Base-by-base conservation (phyloP, 2,113 vertebrate genomes). In the Mungos mungo region DNA sequence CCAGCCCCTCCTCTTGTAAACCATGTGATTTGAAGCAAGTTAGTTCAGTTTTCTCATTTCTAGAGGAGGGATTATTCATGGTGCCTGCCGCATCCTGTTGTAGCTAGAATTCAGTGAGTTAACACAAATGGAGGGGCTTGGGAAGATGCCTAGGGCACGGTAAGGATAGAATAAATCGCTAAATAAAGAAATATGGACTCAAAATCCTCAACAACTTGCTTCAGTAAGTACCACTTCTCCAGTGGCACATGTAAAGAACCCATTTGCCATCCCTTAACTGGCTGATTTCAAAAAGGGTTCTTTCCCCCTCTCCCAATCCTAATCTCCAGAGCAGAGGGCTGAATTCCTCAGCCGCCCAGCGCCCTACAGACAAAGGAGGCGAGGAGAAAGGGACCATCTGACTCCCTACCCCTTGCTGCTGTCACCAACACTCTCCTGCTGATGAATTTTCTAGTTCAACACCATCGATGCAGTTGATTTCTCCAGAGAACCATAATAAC, bases 361-460 rank as follows among this genome's bases (percentile, higher is more conserved):
- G n/a, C 80, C 69, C n/a, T 68, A 19, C 33, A 71, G 19, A 90
- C 60, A 89, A 69, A 95, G 47, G 41, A 77, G n/a, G 65, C 9
- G 11, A 54, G 27, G 33, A 90, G 1, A 76, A 77, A 76, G 57
- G 35, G 79, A 80, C 65, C 4, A 12, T 25, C 41, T 57, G 57
- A 68, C 41, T 79, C 18, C 14, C 57, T 31, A 19, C 35, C 76
- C 84, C 54, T 60, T 69, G 86, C 3, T 87, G 41, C 33, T 38
- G 66, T 83, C n/a, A 35, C 54, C 54, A 27, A 0, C n/a, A 16
- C 9, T 57, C 38, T 82, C 81, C 23, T 18, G 11, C 72, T 93
- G 87, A 47, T 87, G 25, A 68, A 45, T 92, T 95, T 97, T 83
- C 74, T 92, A 90, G 52, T 86, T 97, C 45, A 93, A 35, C 85